Conservation (phyloP, 2,113 vertebrate genomes). For the Tenebrosternarchus preto region DNA sequence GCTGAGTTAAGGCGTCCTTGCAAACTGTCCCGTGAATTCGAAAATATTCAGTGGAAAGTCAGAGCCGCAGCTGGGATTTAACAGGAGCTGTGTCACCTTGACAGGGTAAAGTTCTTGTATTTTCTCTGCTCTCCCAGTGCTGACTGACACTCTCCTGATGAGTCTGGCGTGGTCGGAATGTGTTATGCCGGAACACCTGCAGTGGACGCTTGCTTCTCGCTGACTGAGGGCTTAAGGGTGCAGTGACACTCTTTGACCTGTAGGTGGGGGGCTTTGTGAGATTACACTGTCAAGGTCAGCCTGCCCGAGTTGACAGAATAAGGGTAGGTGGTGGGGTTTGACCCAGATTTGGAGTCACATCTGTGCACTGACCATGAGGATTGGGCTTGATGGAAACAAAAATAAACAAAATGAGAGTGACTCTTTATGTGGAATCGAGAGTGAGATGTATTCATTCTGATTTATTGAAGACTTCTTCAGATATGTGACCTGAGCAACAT, state of each 20-base stretch:
- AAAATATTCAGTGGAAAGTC: no score
- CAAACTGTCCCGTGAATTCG: no score
- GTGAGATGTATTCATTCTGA: conserved; percentile 10
- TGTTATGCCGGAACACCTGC: background rate
- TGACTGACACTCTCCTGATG: no score
- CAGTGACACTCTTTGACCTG: conserved; percentile 1
- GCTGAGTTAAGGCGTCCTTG: no score
- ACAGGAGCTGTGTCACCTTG: no score
- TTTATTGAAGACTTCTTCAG: background rate
- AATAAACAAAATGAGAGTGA: conserved; percentile 2
- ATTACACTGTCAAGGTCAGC: background rate
- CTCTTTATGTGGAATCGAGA: conserved; percentile 17
- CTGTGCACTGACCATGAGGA: conserved; percentile 12
- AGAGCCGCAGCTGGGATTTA: no score
- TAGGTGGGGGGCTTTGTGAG: background rate
- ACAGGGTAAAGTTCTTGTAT: no score
- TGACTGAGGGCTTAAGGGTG: background rate
- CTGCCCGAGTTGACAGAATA: background rate
- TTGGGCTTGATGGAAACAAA: conserved; percentile 12
- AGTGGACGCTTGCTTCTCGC: background rate
- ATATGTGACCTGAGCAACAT: background rate
- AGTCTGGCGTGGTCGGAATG: background rate
- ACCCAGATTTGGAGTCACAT: background rate
- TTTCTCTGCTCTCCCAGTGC: no score
- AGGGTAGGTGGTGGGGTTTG: conserved; percentile 1